phyloP scores from a whole-genome alignment of 1,140 invertebrate species.

The Gryllus bimaculatus region DNA sequence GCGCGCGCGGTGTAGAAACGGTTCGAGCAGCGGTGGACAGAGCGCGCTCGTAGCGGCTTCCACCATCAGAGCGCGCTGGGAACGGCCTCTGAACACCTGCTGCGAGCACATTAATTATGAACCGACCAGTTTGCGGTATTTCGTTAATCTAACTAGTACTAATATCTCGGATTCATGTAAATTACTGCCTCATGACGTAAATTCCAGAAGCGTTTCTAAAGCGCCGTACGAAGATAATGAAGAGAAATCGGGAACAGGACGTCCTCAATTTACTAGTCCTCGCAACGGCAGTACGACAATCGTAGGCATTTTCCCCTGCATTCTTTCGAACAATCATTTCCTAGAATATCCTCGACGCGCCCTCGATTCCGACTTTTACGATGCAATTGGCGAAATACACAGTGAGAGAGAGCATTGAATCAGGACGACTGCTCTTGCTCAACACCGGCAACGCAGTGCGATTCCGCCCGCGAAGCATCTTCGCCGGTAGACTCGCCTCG shows the following conservation, averaged over 20 bases:
- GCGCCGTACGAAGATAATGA: not conserved
- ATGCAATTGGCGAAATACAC: not conserved
- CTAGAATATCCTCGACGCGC: not conserved
- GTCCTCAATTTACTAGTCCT: not conserved
- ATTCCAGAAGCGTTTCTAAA: not conserved
- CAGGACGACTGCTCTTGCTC: too few relatives aligned
- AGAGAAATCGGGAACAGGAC: conserved; percentile 3
- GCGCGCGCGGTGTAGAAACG: too few relatives aligned
- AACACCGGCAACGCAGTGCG: too few relatives aligned
- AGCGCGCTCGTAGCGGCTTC: too few relatives aligned
- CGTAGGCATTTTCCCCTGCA: not conserved
- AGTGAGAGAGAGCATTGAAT: not conserved
- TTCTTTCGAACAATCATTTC: not conserved
- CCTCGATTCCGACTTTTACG: not conserved
- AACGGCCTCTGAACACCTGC: not conserved
- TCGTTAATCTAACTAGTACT: not conserved
- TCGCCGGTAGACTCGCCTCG: too few relatives aligned
- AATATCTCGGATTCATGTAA: not conserved
- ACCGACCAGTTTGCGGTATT: not conserved
- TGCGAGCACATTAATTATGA: not conserved
- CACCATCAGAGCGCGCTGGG: too few relatives aligned
- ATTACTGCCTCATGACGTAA: not conserved
- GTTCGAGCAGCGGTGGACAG: too few relatives aligned
- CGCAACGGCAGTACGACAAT: not conserved
- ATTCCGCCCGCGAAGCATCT: too few relatives aligned